phyloP scores from a whole-genome alignment of 2,113 vertebrate genomes.

The Phoxinus phoxinus region DNA sequence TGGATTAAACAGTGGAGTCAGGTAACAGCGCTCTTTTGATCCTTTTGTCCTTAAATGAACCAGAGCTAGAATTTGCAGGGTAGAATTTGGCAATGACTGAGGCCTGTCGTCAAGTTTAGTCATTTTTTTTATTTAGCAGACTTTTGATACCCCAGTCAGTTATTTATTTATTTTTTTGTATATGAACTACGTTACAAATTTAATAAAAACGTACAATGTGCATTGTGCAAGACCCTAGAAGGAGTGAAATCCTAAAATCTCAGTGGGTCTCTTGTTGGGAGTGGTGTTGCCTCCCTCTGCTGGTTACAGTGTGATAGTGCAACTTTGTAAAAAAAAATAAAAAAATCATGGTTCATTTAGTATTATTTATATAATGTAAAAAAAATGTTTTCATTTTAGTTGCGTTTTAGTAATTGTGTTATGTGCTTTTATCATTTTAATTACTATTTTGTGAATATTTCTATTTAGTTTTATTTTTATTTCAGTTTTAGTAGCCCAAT shows the following conservation, averaged over 20 bases:
- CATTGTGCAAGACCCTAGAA: neutral
- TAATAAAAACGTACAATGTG: neutral
- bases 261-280: neutral
- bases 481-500: neutral
- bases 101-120: neutral
- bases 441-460: neutral
- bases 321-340: neutral
- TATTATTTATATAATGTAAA: neutral
- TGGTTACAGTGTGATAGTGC: conserved; percentile 36
- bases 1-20: conserved; percentile 16
- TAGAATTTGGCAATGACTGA: neutral
- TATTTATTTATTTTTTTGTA: neutral
- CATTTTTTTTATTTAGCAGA: neutral
- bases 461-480: neutral
- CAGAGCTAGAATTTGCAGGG: neutral
- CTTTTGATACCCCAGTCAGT: neutral
- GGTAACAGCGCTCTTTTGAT: neutral
- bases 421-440: neutral
- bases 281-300: conserved; percentile 56
- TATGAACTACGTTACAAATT: neutral
- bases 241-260: neutral
- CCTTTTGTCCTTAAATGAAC: neutral
- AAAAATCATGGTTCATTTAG: neutral
- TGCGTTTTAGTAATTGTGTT: neutral
- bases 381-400: too few species aligned